A percentile compares a stretch with the other conserved stretches of the same genome.
Conservation (phyloP, 1,140 invertebrate species). For the Sitophilus oryzae region DNA sequence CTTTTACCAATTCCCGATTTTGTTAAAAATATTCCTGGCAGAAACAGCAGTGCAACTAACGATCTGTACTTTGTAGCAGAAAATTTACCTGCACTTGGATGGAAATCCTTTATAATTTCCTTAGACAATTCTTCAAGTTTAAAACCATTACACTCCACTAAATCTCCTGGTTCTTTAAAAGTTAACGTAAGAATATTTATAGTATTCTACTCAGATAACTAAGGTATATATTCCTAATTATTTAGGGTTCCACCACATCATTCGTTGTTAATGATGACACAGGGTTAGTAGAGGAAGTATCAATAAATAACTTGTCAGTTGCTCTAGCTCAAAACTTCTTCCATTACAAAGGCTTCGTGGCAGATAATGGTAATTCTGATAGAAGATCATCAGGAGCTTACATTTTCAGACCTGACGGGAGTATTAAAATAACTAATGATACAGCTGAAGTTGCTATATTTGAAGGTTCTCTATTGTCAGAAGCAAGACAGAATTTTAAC, state of each 20-base stretch:
- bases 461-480: slow-evolving; percentile 66
- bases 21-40: slow-evolving; percentile 12
- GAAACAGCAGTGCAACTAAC: slow-evolving; percentile 34
- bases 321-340: slow-evolving; percentile 64
- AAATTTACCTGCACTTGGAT: slow-evolving; percentile 61
- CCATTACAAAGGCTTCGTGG: slow-evolving; percentile 60
- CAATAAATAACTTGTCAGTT: slow-evolving; percentile 45
- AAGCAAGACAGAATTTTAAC: slow-evolving; percentile 70
- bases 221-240: no score
- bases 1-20: slow-evolving; percentile 1
- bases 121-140: no score
- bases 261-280: slow-evolving; percentile 48
- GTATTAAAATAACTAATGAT: slow-evolving; percentile 39
- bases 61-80: slow-evolving; percentile 62
- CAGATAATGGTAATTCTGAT: slow-evolving; percentile 42
- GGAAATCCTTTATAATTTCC: slow-evolving; percentile 53
- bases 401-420: slow-evolving; percentile 67
- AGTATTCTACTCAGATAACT: no score
- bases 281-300: slow-evolving; percentile 51
- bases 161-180: not conserved
- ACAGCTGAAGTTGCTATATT: slow-evolving; percentile 52
- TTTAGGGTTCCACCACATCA: not conserved
- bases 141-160: slow-evolving; percentile 1
- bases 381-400: slow-evolving; percentile 66
- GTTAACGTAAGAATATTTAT: no score